Conservation (phyloP, 2,797 vertebrate genomes). For the Ctenochaetus hawaiiensis region DNA sequence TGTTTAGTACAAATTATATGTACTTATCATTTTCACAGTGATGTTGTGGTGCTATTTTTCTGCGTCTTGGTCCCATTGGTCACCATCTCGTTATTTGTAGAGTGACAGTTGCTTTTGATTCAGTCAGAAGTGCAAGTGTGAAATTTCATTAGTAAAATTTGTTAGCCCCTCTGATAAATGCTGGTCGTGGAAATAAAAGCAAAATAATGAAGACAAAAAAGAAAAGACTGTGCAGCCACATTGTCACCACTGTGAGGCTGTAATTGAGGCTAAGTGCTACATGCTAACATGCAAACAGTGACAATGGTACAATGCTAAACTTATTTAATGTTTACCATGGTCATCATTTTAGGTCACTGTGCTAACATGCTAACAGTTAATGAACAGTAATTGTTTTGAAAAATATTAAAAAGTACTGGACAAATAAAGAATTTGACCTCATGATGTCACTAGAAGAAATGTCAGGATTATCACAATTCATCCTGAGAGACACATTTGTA, state of each 20-base stretch:
- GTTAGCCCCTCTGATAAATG: too few species aligned
- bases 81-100: too few species aligned
- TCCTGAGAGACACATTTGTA: background rate
- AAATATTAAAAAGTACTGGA: too few species aligned
- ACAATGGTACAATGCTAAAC: background rate
- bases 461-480: background rate
- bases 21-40: background rate
- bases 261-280: background rate
- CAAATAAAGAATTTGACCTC: too few species aligned
- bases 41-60: background rate
- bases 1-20: background rate
- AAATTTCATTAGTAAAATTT: too few species aligned
- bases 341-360: background rate
- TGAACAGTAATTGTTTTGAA: background rate
- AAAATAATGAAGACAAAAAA: too few species aligned
- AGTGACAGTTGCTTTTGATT: too few species aligned
- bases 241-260: background rate
- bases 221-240: too few species aligned
- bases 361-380: background rate
- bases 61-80: background rate
- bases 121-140: too few species aligned
- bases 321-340: background rate
- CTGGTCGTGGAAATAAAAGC: too few species aligned
- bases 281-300: background rate
- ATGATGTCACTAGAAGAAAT: too few species aligned